phyloP scores from a whole-genome alignment of 2,888 invertebrate genomes.

The Drosophila neonasuta region DNA sequence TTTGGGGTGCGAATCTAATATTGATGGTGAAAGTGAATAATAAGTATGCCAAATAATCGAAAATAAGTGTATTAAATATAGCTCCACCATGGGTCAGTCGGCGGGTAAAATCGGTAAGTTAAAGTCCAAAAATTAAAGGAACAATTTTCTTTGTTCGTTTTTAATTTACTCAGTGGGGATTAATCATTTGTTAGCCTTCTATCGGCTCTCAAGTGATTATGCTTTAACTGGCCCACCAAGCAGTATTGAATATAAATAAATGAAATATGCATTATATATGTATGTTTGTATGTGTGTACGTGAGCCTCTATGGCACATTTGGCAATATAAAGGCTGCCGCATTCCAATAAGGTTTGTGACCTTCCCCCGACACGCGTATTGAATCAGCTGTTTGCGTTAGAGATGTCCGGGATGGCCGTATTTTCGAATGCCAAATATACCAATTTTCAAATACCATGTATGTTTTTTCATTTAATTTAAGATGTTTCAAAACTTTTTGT shows the following conservation, averaged over 20 bases:
- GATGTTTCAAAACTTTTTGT: not conserved
- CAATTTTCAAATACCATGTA: constrained; percentile 7
- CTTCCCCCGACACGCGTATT: constrained; percentile 51
- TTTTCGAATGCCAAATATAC: not conserved
- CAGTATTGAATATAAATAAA: not conserved
- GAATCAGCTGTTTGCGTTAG: constrained; percentile 59
- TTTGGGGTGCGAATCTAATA: constrained; percentile 4
- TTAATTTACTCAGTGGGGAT: constrained; percentile 1
- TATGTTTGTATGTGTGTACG: not conserved
- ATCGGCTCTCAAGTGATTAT: not conserved
- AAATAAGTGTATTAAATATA: constrained; percentile 25
- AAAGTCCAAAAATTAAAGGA: not conserved
- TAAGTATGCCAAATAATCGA: constrained; percentile 42
- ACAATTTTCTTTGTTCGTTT: constrained; percentile 23
- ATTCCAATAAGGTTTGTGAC: constrained; percentile 70
- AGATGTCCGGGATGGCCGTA: constrained; percentile 33
- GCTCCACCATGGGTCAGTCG: constrained; percentile 74
- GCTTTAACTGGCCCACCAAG: not conserved
- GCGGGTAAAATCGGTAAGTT: constrained; percentile 80
- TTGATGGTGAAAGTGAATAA: constrained; percentile 33
- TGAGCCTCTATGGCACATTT: constrained; percentile 23
- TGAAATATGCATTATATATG: constrained; percentile 2
- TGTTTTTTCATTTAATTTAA: too few relatives aligned
- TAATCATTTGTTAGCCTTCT: not conserved
- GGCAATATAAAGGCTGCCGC: constrained; percentile 37